Base-by-base conservation (phyloP, 2,888 invertebrate genomes). In the Eurois occulta region DNA sequence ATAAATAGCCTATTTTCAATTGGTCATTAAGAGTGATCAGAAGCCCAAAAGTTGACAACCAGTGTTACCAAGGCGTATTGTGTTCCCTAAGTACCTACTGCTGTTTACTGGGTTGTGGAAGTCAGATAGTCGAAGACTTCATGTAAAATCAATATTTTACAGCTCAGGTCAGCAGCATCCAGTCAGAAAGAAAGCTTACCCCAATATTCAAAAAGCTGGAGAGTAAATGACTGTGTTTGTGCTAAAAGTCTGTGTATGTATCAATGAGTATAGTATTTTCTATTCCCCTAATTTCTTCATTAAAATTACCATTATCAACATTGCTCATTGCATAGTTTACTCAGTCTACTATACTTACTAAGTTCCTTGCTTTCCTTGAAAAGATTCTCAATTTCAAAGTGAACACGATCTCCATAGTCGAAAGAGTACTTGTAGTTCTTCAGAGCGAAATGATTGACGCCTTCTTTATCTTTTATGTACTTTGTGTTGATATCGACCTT, bases 291-390 rank as follows among this genome's bases (percentile, higher is more conserved):
- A n/a, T n/a, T n/a, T 41, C 18, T 24, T 18, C 11, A 16, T 35
- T 8, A 11, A 46, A 41, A 35, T 28, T 3, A 18, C 43, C 11
- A 10, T 43, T 41, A 32, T 41, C n/a, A n/a, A 24, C 38, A n/a
- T 6, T 13, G 2, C 2, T 8, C 0, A 7, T 24, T 38, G 5
- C 13, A 5, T 1, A 35, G 7, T 16, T 58, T 41, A 55, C 8
- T 8, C 0, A 41, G 35, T 21, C 18, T 32, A 5, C 28, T 68
- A 69, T 89, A 95, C 96, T 95, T 87, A 96, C 96, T 96, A 10
- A 96, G 89, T 89, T 95, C 91, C 73, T 95, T 93, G 91, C 94
- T 96, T 75, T 94, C 95, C 79, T 95, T 96, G 89, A 96, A 96
- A 41, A 96, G 89, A 85, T 96, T 96, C 78, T 91, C 88, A 67